These are phyloP conservation scores for Apamea epomidion DNA, from an alignment of 2,888 invertebrate genomes.

Conservation along the genomic window DNA sequence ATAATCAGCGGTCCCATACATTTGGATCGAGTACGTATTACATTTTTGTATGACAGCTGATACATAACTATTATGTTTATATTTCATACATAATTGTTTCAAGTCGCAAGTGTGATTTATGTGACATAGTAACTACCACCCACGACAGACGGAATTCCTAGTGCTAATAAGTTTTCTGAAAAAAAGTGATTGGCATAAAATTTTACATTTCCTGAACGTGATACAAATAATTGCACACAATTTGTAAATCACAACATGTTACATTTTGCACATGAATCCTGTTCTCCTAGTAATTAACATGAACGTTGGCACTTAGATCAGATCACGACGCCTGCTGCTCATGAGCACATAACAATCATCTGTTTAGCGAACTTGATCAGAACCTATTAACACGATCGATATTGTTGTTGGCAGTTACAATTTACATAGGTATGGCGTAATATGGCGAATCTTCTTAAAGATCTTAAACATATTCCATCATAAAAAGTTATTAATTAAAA, in stretches of 20 bases:
- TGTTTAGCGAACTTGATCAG: slow-evolving; percentile 33
- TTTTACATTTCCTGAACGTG: slow-evolving; percentile 38
- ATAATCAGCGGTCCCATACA: not conserved
- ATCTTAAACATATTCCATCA: not conserved
- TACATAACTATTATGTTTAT: not conserved
- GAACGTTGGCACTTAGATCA: slow-evolving; percentile 35
- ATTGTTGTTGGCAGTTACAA: slow-evolving; percentile 6
- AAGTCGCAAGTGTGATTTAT: not conserved
- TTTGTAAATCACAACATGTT: slow-evolving; percentile 15
- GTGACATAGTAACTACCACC: not conserved
- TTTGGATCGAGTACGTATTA: not conserved
- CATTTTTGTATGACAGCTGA: not conserved
- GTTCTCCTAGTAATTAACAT: slow-evolving; percentile 5
- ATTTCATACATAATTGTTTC: not conserved
- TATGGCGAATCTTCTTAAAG: not conserved
- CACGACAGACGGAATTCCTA: not conserved
- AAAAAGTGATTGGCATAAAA: not conserved
- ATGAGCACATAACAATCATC: slow-evolving; percentile 15
- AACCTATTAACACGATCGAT: slow-evolving; percentile 20
- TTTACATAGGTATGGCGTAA: not conserved
- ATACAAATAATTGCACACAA: slow-evolving; percentile 37
- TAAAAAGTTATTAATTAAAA: not conserved
- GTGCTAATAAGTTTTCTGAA: not conserved
- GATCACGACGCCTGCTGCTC: slow-evolving; percentile 39
- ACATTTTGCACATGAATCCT: slow-evolving; percentile 22